phyloP scores from a whole-genome alignment of 2,797 vertebrate genomes.

The Phoebastria nigripes region DNA sequence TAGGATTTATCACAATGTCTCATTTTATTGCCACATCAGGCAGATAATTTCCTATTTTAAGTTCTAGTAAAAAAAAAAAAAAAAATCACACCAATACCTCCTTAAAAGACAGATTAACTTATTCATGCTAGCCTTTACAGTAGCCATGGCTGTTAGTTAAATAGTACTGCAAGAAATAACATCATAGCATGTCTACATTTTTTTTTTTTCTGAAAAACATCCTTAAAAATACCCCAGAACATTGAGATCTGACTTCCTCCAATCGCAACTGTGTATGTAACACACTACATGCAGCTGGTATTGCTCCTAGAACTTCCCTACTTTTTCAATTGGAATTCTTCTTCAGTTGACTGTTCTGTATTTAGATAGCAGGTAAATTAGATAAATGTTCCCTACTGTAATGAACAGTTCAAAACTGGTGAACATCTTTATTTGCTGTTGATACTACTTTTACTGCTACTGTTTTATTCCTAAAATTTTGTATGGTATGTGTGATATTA shows the following conservation, averaged over 20 bases:
- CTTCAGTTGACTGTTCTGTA: background rate
- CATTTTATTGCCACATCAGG: background rate
- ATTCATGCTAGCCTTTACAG: background rate
- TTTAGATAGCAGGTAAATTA: background rate
- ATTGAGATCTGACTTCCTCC: background rate
- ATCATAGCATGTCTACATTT: background rate
- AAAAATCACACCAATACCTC: background rate
- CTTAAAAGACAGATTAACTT: background rate
- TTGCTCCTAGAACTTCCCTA: background rate
- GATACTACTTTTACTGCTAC: background rate
- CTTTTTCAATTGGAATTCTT: background rate
- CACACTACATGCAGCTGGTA: background rate
- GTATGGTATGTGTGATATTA: background rate
- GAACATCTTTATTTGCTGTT: background rate
- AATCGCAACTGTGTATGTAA: background rate
- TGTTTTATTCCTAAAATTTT: background rate
- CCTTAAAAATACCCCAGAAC: background rate
- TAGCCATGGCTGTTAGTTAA: background rate
- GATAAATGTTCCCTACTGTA: background rate
- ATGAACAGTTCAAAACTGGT: background rate
- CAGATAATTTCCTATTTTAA: background rate
- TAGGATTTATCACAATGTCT: background rate
- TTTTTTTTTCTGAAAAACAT: background rate
- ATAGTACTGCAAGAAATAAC: background rate
- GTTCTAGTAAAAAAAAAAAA: background rate